Conservation (phyloP, 2,797 vertebrate genomes). For the Danio choprae region DNA sequence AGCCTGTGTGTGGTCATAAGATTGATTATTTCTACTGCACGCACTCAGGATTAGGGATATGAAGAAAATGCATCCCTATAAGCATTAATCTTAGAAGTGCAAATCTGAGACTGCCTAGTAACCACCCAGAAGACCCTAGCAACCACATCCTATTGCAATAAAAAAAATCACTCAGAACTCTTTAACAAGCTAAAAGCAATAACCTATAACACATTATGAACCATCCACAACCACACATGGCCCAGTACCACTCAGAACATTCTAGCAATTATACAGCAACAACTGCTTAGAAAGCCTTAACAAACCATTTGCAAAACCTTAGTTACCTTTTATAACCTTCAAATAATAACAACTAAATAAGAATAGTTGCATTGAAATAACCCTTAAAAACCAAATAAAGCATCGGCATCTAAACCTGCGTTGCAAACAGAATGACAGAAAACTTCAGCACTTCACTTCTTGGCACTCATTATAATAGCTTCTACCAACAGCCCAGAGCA, state of each 20-base stretch:
- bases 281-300: background rate
- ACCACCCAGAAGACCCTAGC: background rate
- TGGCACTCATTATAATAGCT: too few relatives aligned
- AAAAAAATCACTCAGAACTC: background rate
- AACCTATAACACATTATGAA: too few relatives aligned
- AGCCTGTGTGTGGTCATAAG: constrained; percentile 2
- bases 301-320: too few relatives aligned
- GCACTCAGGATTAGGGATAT: background rate
- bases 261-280: background rate
- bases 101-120: background rate
- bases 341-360: too few relatives aligned
- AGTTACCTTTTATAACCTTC: background rate
- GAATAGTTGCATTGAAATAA: too few relatives aligned
- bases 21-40: constrained; percentile 11
- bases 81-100: background rate
- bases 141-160: background rate
- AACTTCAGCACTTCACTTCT: too few relatives aligned
- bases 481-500: background rate
- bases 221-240: too few relatives aligned
- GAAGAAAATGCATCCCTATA: background rate
- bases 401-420: too few relatives aligned
- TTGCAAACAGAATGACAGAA: too few relatives aligned
- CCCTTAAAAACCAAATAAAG: too few relatives aligned
- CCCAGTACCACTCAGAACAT: background rate
- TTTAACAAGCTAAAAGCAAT: background rate